Evolutionary conservation across 2,113 vertebrate species (phyloP).

Genomic region (Rissa tridactyla): DNA sequence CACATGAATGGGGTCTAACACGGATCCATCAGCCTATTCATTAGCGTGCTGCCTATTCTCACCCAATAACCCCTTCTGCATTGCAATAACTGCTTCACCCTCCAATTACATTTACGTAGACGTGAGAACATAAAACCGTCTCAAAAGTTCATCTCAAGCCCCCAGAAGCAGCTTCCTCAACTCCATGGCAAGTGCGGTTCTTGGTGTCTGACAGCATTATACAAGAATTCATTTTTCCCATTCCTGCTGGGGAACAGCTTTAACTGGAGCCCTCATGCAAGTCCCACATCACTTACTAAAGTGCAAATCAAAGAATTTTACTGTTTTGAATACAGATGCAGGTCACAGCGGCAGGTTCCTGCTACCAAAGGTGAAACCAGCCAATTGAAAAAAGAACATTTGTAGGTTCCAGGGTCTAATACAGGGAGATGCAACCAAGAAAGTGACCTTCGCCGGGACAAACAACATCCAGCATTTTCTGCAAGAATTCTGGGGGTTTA

Average conservation of each 20-base stretch:
- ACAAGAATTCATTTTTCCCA: not conserved
- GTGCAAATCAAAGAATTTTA: not conserved
- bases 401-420: not conserved
- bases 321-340: not conserved
- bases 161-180: not conserved
- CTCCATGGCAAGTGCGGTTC: not conserved
- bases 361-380: not conserved
- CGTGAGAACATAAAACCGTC: not conserved
- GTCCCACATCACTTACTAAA: not conserved
- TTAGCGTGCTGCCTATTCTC: not conserved
- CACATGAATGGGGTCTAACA: slow-evolving; percentile 20
- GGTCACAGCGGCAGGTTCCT: not conserved
- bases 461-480: not conserved
- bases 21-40: not conserved
- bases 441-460: not conserved
- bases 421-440: not conserved
- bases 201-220: not conserved
- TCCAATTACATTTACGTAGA: rapidly evolving
- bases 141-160: not conserved
- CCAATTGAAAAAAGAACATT: not conserved
- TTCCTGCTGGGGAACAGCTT: not conserved
- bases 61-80: not conserved
- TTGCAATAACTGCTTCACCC: not conserved
- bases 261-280: not conserved
- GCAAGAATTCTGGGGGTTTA: not conserved